Base-by-base conservation (phyloP, 1,140 invertebrate species). In the Cecropterus lyciades region DNA sequence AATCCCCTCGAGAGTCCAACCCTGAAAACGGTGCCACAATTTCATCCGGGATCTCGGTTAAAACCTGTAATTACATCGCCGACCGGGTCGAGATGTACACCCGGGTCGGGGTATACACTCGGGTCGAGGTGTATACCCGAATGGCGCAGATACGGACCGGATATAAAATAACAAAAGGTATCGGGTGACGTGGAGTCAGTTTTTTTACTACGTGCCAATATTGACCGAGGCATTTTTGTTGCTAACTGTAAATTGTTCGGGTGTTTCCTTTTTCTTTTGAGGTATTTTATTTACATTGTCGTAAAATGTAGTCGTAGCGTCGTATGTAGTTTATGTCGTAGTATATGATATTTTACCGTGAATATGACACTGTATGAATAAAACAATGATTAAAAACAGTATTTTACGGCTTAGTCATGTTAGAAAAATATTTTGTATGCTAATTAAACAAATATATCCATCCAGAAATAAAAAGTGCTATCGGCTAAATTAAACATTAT, bases 111-210 rank as follows among this genome's bases (percentile, higher is more conserved):
- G 67, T 56, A 69, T 30, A 27, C 20, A 67, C 67, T 17, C 55
- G 67, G 59, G 60, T 30, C n/a, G 24, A 17, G 67, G 67, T 59
- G 72, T 49, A 24, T 24, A 67, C 67, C 30, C 55, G 67, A 55
- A 55, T 33, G 13, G 14, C 27, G 20, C 48, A 16, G 24, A 52
- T 33, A 52, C 20, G 14, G 16, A 48, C 65, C 69, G 74, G 77
- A 82, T 77, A 79, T 74, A 72, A 72, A 80, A 79, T 83, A 75
- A 80, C 80, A 82, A 81, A 81, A 79, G 75, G 75, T 82, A 81
- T 81, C 74, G 70, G 67, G 69, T 74, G 73, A 74, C 71, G 56
- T 48, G 60, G 52, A 59, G 65, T 62, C 55, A 69, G 65, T 63
- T 73, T 75, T 68, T 69, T 65, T 45, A 51, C 75, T 56, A 55